Evolutionary conservation across 2,888 invertebrate species (phyloP), one percentile per base, ranked within the genome.

Genomic region (Drosophila mettleri): DNA sequence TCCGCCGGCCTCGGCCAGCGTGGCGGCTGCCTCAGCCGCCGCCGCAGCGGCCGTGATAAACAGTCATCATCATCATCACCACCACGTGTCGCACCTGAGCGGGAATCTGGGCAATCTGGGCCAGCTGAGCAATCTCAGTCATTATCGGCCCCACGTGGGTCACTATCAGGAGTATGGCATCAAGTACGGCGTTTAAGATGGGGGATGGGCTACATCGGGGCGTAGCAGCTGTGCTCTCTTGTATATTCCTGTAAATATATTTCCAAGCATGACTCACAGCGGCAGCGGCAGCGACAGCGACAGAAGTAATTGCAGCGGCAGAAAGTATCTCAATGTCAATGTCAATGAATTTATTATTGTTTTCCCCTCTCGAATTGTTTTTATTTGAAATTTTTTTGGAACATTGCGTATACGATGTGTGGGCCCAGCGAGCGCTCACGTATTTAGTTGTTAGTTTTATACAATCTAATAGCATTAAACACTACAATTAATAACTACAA

Each of bases 151-250:
- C 31, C 92, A 92, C 64, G 91, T 91, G 51, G 91, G 91, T 1
- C 92, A 92, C 63, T 92, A 92, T 66, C 92, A 92, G 88, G 92
- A 92, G 75, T 92, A 92, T 65, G 92, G 92, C 70, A 92, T 92
- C 64, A 92, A 92, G 74, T 92, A 92, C 82, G 91, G 92, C 66
- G 92, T 92, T 69, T 92, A 91, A 89, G 18, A 8, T 24, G 12
- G 54, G 16, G 1, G 14, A 22, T 12, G 16, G 1, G 14, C 33
- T 12, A 3, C 14, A 22, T 34, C n/a, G n/a, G 48, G 74, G 60
- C 74, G 59, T 49, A 62, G 64, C 70, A 57, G 74, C 85, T 84
- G 82, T 76, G 73, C 83, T 83, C 83, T 80, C 86, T 82, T 83
- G 86, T 83, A 83, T 86, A 83, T 86, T 83, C 69, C 41, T 84